phyloP scores from a whole-genome alignment of 2,888 invertebrate genomes.

The Carabus problematicus region DNA sequence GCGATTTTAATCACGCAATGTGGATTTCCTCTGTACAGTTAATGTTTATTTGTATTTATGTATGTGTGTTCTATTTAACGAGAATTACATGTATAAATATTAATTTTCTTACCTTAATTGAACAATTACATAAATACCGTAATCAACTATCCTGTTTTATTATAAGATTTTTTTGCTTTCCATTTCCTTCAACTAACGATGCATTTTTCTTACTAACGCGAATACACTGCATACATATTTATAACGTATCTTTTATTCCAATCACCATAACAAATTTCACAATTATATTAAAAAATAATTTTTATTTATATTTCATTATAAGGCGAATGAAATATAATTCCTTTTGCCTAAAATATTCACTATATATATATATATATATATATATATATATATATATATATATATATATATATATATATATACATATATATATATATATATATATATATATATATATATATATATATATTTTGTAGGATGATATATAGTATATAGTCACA shows the following conservation, averaged over 20 bases:
- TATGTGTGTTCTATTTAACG: too few relatives aligned
- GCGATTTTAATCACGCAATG: too few relatives aligned
- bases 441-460: neutral
- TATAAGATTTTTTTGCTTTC: too few relatives aligned
- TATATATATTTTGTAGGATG: neutral
- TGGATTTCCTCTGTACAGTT: too few relatives aligned
- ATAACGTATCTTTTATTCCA: neutral
- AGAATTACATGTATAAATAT: too few relatives aligned
- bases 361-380: neutral
- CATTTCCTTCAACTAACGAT: too few relatives aligned
- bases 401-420: neutral
- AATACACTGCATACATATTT: neutral
- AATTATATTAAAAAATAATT: neutral
- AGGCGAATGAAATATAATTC: neutral
- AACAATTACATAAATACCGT: too few relatives aligned
- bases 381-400: neutral
- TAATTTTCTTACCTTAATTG: too few relatives aligned
- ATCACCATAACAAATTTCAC: neutral
- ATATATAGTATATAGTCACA: too few relatives aligned
- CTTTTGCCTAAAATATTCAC: neutral
- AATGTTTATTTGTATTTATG: too few relatives aligned
- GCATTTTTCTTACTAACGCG: neutral
- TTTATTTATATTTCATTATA: neutral
- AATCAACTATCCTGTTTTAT: too few relatives aligned
- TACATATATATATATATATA: neutral